Evolutionary conservation across 2,888 invertebrate species (phyloP).

Genomic region (Zeuzera pyrina): DNA sequence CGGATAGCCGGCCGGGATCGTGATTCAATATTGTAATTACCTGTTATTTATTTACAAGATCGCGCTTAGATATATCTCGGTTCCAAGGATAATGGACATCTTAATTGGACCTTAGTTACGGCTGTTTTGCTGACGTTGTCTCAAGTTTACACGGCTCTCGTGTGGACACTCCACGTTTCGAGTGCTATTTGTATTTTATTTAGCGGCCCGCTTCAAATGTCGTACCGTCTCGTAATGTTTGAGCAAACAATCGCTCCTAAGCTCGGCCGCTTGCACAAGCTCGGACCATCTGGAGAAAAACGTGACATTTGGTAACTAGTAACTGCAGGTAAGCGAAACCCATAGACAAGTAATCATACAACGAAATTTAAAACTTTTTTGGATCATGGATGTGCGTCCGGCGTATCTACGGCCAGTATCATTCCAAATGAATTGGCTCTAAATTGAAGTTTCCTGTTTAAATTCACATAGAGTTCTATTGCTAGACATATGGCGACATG

Average conservation of each 20-base stretch:
- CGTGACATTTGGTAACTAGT: conserved; percentile 57
- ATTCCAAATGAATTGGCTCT: conserved; percentile 66
- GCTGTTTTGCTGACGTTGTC: conserved; percentile 52
- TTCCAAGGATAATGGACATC: conserved; percentile 61
- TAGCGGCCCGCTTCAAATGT: conserved; percentile 70
- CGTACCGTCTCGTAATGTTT: conserved; percentile 70
- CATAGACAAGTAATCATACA: no score
- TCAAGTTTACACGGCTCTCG: conserved; percentile 42
- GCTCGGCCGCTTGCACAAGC: conserved; percentile 58
- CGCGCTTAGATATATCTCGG: conserved; percentile 45
- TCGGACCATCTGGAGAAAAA: conserved; percentile 62
- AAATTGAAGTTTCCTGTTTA: conserved; percentile 69
- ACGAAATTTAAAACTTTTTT: conserved; percentile 48
- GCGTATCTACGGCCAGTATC: conserved; percentile 37
- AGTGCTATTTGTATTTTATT: conserved; percentile 66
- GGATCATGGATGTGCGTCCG: conserved; percentile 46
- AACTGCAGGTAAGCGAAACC: conserved; percentile 33
- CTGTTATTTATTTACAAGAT: conserved; percentile 59
- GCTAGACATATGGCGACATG: conserved; percentile 55
- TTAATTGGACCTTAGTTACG: conserved; percentile 62
- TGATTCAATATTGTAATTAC: conserved; percentile 68
- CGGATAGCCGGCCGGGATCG: conserved; percentile 48
- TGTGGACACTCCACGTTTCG: conserved; percentile 53
- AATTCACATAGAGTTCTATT: conserved; percentile 57
- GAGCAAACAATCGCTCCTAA: conserved; percentile 57